phyloP scores from a whole-genome alignment of 2,888 invertebrate species.

The Crepidodera aurea region DNA sequence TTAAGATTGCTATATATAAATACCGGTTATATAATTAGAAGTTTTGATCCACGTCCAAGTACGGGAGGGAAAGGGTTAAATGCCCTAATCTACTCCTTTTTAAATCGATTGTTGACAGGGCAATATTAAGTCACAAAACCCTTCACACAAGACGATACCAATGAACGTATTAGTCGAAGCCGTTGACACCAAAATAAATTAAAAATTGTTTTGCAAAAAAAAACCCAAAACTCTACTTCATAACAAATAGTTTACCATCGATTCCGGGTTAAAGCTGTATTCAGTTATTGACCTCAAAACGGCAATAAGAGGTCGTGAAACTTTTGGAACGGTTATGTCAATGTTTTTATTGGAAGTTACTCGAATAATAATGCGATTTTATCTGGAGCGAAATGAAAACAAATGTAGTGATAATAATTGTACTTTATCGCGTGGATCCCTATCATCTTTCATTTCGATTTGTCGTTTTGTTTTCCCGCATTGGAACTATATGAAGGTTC shows the following conservation, averaged over 20 bases:
- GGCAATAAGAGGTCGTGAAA: background rate
- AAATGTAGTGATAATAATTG: constrained; percentile 11
- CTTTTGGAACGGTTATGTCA: background rate
- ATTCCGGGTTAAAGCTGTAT: background rate
- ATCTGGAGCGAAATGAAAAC: constrained; percentile 8
- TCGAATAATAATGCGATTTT: constrained; percentile 4
- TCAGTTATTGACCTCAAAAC: constrained; percentile 1
- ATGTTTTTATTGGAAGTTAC: background rate
- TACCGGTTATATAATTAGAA: no score
- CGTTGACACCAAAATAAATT: no score
- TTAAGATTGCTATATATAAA: no score
- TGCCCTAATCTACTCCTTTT: no score
- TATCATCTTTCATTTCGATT: background rate
- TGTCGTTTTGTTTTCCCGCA: background rate
- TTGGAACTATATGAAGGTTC: background rate
- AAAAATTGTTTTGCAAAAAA: no score
- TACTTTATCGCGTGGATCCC: background rate
- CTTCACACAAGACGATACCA: no score
- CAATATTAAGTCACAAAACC: no score
- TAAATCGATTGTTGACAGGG: no score
- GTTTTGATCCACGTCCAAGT: no score
- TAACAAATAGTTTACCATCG: background rate
- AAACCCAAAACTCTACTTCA: no score
- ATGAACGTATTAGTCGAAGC: no score
- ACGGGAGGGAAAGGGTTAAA: no score